Conservation (phyloP, 2,888 invertebrate species). For the Sylvicola cinctus region DNA sequence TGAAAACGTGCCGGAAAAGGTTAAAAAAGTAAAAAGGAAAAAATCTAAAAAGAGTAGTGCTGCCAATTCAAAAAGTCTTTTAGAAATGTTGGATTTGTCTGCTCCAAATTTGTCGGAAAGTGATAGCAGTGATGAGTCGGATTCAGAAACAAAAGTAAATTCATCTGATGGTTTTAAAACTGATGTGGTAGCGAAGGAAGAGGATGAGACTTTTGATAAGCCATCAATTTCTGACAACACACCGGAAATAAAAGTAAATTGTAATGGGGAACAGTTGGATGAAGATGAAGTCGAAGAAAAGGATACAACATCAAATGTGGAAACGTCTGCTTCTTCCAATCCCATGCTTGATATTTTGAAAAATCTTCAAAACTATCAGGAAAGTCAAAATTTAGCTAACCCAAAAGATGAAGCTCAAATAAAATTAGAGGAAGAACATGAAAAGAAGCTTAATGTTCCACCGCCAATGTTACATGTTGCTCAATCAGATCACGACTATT, state of each 20-base stretch:
- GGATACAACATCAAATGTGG: constrained; percentile 5
- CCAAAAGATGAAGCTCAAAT: constrained; percentile 5
- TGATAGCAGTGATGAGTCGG: constrained; percentile 54
- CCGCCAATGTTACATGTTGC: constrained; percentile 32
- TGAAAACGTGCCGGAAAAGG: constrained; percentile 5
- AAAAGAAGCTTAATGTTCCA: constrained; percentile 5
- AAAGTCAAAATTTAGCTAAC: constrained; percentile 7
- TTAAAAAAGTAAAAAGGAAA: constrained; percentile 17
- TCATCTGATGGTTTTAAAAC: constrained; percentile 3
- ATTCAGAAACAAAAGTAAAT: constrained; percentile 17
- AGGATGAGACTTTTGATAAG: constrained; percentile 2
- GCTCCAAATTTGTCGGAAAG: constrained; percentile 70
- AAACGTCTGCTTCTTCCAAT: no score
- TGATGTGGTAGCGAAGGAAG: background rate
- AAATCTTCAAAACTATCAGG: constrained; percentile 17
- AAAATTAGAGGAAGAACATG: constrained; percentile 2
- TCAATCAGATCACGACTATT: constrained; percentile 59
- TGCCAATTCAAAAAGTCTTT: constrained; percentile 24
- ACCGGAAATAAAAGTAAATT: background rate
- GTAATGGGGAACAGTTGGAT: constrained; percentile 11
- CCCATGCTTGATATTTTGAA: constrained; percentile 17
- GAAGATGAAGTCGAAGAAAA: constrained; percentile 16
- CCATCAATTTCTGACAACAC: background rate
- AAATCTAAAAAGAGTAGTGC: constrained; percentile 18
- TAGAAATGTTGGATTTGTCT: constrained; percentile 50